Evolutionary conservation across 2,113 vertebrate species (phyloP).

Genomic region (Illadopsis cleaveri): DNA sequence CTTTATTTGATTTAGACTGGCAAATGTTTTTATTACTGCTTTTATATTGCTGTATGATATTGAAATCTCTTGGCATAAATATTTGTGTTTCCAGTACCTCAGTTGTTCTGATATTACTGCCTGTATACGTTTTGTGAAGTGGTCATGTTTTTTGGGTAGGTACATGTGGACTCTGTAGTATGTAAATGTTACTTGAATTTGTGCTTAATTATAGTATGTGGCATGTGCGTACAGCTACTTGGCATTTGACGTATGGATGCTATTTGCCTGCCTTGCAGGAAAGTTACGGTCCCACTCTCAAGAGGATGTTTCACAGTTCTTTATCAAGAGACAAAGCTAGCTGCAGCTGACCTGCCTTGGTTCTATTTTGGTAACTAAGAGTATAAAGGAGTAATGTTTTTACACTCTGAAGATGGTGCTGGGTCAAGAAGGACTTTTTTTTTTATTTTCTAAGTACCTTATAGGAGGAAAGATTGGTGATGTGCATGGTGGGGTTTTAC

Average conservation of each 20-base stretch:
- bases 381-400: constrained; percentile 84
- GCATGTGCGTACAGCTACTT: constrained; percentile 90
- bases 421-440: constrained; percentile 84
- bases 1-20: constrained; percentile 81
- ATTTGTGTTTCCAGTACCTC: constrained; percentile 93
- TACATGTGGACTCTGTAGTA: constrained; percentile 95
- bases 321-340: constrained; percentile 81
- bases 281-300: constrained; percentile 64
- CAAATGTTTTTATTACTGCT: constrained; percentile 77
- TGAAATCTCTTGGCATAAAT: constrained; percentile 84
- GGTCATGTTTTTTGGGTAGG: constrained; percentile 91
- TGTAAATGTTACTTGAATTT: constrained; percentile 99
- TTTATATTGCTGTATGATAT: constrained; percentile 85
- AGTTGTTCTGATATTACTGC: constrained; percentile 90
- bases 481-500: constrained; percentile 94
- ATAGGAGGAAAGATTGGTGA: constrained; percentile 82
- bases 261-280: constrained; percentile 86
- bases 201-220: constrained; percentile 92
- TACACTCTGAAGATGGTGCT: constrained; percentile 93
- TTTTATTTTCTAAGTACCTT: constrained; percentile 70
- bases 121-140: constrained; percentile 95
- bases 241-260: constrained; percentile 89
- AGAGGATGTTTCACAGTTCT: constrained; percentile 73
- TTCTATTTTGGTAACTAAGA: constrained; percentile 78
- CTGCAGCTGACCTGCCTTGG: constrained; percentile 81